Evolutionary conservation across 1,140 invertebrate genomes (phyloP), one percentile per base, ranked within the genome.

Genomic region (Neodiprion virginianus): DNA sequence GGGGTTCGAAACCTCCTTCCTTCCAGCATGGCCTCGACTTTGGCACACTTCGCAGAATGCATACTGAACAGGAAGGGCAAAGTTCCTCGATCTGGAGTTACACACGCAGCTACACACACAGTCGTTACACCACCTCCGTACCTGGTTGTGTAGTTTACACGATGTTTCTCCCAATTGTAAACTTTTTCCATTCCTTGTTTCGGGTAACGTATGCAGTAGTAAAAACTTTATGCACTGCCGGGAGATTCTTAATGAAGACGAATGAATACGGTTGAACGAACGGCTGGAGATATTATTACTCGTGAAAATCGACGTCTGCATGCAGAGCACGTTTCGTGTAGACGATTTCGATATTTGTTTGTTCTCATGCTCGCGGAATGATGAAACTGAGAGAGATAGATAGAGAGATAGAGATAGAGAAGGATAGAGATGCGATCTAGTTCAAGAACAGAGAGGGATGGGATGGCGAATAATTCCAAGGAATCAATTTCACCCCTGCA

Each of bases 11-110:
- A 69, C 74, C 17, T 68, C 67, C 65, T 69, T 70, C 77, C 17
- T 21, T 77, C 74, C 28, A 40, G 28, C 28, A 5, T 79, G 75
- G 76, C 76, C 80, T 81, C 80, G 82, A 86, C 83, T 85, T 86
- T 86, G 81, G 83, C 82, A 85, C 86, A 85, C 77, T 88, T 86
- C 79, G 77, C 73, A 76, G 76, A 76, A 80, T 68, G 80, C 77
- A 80, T 83, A 82, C 81, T 80, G 81, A 77, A 75, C 11, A 61
- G 53, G 8, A 12, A 61, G 53, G 28, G 28, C 28, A 5, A 40
- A 40, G 28, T 40, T 40, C 28, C 28, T 40, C 28, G 28, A 40
- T 40, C 28, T 40, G 28, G 1, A 40, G 28, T 40, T 5, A 40
- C 28, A 40, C 28, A 40, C 28, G 5, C 28, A 5, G 28, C 17